These are phyloP conservation scores for Leistus spinibarbis DNA, from an alignment of 2,888 invertebrate species.

Conservation along the genomic window DNA sequence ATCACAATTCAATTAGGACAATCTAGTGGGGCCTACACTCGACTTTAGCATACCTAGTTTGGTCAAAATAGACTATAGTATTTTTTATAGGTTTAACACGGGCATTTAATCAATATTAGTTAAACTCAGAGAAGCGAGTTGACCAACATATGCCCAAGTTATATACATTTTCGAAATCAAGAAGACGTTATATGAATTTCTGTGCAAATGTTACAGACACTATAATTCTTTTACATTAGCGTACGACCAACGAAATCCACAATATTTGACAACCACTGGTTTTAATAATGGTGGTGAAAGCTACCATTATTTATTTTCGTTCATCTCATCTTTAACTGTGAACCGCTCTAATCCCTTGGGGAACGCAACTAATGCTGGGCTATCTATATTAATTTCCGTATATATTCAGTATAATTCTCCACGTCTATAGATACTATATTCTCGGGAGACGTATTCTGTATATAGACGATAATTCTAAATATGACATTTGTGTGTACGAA, in stretches of 20 bases:
- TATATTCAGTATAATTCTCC: background rate
- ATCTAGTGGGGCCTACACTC: no score
- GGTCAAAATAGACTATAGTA: no score
- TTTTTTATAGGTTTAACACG: no score
- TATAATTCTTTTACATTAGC: no score
- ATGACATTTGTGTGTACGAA: background rate
- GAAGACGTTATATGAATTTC: no score
- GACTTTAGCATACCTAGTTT: no score
- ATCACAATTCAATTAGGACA: no score
- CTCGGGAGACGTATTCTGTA: background rate
- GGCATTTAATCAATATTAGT: no score
- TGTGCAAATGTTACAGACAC: background rate
- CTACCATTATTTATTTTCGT: background rate
- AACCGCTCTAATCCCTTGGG: background rate
- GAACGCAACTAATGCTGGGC: background rate
- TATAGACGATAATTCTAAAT: background rate
- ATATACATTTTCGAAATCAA: no score
- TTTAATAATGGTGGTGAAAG: background rate
- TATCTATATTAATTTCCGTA: slow-evolving; percentile 9
- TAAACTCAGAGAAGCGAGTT: no score
- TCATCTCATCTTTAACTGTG: background rate
- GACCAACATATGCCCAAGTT: no score
- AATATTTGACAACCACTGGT: background rate
- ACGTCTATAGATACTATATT: background rate
- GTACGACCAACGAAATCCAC: no score